A percentile compares a stretch with the other conserved stretches of the same genome.
These are phyloP conservation scores for Cydia pomonella DNA, from an alignment of 1,140 invertebrate genomes.

Conservation along the genomic window DNA sequence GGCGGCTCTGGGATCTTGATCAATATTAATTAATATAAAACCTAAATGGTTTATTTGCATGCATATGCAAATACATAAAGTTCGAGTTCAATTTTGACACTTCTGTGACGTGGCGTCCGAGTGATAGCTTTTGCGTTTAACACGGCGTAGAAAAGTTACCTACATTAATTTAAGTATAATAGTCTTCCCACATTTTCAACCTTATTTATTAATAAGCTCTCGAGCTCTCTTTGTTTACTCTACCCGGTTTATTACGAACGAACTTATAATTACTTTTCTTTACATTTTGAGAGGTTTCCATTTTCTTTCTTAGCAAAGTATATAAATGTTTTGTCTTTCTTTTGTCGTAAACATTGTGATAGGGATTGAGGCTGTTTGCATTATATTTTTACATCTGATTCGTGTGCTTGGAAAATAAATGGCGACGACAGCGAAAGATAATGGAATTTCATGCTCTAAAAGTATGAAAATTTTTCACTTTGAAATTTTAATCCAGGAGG, in stretches of 20 bases:
- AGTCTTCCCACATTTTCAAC: not conserved
- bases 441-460: not conserved
- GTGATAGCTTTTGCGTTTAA: too few relatives aligned
- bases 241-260: slow-evolving; percentile 43
- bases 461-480: not conserved
- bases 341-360: slow-evolving; percentile 30
- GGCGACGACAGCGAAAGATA: not conserved
- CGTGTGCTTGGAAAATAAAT: not conserved
- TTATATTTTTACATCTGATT: slow-evolving; percentile 17
- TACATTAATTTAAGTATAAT: slow-evolving; percentile 4
- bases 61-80: too few relatives aligned
- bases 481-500: too few relatives aligned
- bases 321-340: slow-evolving; percentile 25
- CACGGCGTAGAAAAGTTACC: too few relatives aligned
- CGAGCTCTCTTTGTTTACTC: slow-evolving; percentile 40
- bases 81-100: too few relatives aligned
- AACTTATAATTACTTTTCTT: slow-evolving; percentile 59
- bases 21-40: too few relatives aligned
- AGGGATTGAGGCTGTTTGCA: not conserved
- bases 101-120: too few relatives aligned
- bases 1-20: too few relatives aligned
- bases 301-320: slow-evolving; percentile 24
- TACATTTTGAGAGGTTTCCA: slow-evolving; percentile 49
- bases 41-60: too few relatives aligned
- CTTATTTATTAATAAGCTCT: slow-evolving; percentile 42